Evolutionary conservation across 2,113 vertebrate species (phyloP), one percentile per base, ranked within the genome.

Genomic region (Pardalotus punctatus): DNA sequence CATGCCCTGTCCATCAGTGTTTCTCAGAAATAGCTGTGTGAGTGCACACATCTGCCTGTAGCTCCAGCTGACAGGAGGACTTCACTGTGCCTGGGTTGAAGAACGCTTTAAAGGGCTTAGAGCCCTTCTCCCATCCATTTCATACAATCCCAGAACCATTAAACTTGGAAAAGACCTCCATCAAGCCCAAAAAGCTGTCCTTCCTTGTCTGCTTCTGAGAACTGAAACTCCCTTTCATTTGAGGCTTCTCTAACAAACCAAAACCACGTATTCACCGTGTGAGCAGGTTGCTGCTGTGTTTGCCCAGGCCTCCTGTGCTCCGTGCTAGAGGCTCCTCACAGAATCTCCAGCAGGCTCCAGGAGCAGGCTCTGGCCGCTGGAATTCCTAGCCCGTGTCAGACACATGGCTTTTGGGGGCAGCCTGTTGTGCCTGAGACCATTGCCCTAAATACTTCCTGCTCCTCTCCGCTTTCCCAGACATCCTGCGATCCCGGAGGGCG

Each of bases 391-490:
- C 80, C n/a, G 17, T 33, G 31, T n/a, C 58, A 81, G 86, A 73
- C 70, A 81, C n/a, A 17, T 0, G 10, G 57, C 43, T 90, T 66
- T 29, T 35, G 25, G 51, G 70, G 81, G 45, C 77, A 92, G 47
- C 78, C 54, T 85, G 69, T 81, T 62, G 51, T 88, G 81, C 62
- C 88, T 92, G 76, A 93, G 72, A 92, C 51, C 67, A 35, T 53
- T 86, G 56, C 65, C 57, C 80, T 81, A 74, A 92, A 84, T 86
- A 47, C 62, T 66, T 88, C 61, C 69, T 81, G 25, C 61, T 94
- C 51, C n/a, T 85, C 67, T 96, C 28, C 0, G 0, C 82, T 91
- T 96, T 95, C 92, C 79, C 94, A 96, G 93, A 73, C 6, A 35
- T 43, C 38, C 33, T 57, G 47, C 16, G 56, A 83, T 88, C 67